A percentile compares a stretch with the other conserved stretches of the same genome.
Evolutionary conservation across 2,797 vertebrate genomes (phyloP).

Genomic region (Tragopan temminckii): DNA sequence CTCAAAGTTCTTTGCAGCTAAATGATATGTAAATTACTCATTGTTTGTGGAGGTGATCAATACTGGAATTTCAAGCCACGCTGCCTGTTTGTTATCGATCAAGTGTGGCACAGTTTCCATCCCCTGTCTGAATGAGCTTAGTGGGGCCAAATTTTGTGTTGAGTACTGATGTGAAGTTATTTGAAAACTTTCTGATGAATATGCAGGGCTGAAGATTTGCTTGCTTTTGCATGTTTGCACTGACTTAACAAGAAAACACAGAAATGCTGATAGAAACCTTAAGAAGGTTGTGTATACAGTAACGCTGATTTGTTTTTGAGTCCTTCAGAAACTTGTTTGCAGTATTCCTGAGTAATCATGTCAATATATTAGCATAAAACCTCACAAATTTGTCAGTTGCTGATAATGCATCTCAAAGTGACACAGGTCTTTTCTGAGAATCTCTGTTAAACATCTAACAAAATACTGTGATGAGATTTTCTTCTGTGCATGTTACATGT

Average conservation of each 20-base stretch:
- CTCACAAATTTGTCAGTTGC: background rate
- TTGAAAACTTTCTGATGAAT: slow-evolving; percentile 27
- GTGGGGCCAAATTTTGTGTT: background rate
- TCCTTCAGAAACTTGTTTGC: background rate
- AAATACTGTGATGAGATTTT: background rate
- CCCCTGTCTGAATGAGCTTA: background rate
- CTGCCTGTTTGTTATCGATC: background rate
- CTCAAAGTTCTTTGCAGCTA: slow-evolving; percentile 30
- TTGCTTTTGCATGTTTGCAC: background rate
- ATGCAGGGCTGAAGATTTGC: slow-evolving; percentile 20
- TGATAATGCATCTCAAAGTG: background rate
- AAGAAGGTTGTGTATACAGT: background rate
- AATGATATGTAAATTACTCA: background rate
- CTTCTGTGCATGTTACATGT: background rate
- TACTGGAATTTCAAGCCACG: background rate
- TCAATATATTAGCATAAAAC: background rate
- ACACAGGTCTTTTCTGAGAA: background rate
- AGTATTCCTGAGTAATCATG: background rate
- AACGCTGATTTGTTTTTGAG: background rate
- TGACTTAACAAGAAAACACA: background rate
- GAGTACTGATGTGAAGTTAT: slow-evolving; percentile 15
- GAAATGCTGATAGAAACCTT: background rate
- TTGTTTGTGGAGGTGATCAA: slow-evolving; percentile 26
- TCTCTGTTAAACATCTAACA: slow-evolving; percentile 23
- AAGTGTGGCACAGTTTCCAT: background rate